Evolutionary conservation across 2,113 vertebrate genomes (phyloP).

Genomic region (Dipodomys merriami): DNA sequence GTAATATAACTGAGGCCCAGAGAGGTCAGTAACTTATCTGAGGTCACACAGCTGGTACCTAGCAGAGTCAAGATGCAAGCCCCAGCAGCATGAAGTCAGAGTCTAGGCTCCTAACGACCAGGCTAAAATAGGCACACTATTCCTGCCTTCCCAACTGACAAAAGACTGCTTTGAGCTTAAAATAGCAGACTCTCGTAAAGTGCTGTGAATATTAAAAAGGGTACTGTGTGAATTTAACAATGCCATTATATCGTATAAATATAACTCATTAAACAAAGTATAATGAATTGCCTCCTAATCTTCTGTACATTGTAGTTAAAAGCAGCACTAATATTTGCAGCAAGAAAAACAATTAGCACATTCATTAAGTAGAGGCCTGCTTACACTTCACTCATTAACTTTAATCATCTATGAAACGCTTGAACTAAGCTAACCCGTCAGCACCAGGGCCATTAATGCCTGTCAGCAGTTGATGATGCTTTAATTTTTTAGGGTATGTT

Average conservation of each 20-base stretch:
- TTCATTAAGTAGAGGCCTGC: slow-evolving; percentile 79
- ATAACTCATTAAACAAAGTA: slow-evolving; percentile 74
- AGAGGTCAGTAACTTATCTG: neutral
- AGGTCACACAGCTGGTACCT: neutral
- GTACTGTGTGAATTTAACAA: slow-evolving; percentile 65
- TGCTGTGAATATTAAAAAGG: slow-evolving; percentile 76
- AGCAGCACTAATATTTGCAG: slow-evolving; percentile 77
- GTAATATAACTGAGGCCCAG: neutral
- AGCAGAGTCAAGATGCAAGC: neutral
- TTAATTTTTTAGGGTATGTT: slow-evolving; percentile 67
- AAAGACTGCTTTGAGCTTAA: slow-evolving; percentile 70
- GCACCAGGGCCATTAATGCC: slow-evolving; percentile 66
- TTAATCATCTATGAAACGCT: slow-evolving; percentile 79
- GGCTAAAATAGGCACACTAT: slow-evolving; percentile 37
- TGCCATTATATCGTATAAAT: slow-evolving; percentile 73
- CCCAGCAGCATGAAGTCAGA: neutral
- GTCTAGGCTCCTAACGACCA: slow-evolving; percentile 18
- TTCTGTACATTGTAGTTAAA: slow-evolving; percentile 77
- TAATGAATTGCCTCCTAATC: slow-evolving; percentile 79
- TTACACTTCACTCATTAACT: slow-evolving; percentile 77
- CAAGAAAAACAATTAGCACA: slow-evolving; percentile 80
- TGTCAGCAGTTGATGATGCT: slow-evolving; percentile 70
- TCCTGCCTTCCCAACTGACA: slow-evolving; percentile 57
- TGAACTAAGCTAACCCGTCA: slow-evolving; percentile 75
- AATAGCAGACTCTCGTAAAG: slow-evolving; percentile 67